These are phyloP conservation scores for Tiliacea aurago DNA, from an alignment of 2,888 invertebrate species.

Conservation along the genomic window DNA sequence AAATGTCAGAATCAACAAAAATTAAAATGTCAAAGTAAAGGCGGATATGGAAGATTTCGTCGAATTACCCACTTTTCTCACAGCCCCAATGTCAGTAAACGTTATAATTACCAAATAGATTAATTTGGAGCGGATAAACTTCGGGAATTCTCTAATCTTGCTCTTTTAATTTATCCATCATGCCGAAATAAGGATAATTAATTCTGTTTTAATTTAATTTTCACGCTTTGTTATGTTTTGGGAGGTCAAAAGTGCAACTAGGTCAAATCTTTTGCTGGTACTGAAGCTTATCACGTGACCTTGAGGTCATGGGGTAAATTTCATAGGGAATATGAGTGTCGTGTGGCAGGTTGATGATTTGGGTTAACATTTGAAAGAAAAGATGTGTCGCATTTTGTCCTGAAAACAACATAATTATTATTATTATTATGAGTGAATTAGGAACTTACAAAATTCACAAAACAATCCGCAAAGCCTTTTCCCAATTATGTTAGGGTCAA, in stretches of 20 bases:
- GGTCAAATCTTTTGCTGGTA: constrained; percentile 19
- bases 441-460: background rate
- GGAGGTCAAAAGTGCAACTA: constrained; percentile 19
- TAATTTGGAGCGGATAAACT: constrained; percentile 59
- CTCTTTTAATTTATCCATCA: constrained; percentile 62
- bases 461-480: background rate
- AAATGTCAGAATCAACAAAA: no score
- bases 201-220: constrained; percentile 22
- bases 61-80: constrained; percentile 14
- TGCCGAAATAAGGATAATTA: constrained; percentile 26
- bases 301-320: background rate
- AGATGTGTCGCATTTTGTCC: background rate
- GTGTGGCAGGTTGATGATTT: background rate
- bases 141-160: constrained; percentile 51
- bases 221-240: background rate
- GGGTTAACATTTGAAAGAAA: background rate
- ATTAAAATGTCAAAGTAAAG: no score
- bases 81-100: constrained; percentile 48
- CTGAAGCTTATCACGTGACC: background rate
- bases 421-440: background rate
- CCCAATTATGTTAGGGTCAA: background rate
- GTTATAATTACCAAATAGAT: constrained; percentile 65
- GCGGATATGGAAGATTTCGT: no score
- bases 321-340: background rate
- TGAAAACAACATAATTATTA: background rate